Conservation (phyloP, 2,797 vertebrate species). For the Serranus cabrilla region DNA sequence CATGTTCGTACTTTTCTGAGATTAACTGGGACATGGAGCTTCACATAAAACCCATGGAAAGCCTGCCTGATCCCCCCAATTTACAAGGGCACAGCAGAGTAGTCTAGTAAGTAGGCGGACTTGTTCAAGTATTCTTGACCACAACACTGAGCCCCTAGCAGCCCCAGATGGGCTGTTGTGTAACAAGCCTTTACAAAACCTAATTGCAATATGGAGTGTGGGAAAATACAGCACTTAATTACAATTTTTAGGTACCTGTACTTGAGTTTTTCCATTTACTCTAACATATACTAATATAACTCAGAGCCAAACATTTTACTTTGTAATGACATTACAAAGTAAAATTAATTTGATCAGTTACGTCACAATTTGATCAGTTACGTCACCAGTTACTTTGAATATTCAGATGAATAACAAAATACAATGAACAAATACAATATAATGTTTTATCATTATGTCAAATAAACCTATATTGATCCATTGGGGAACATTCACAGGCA, state of each 20-base stretch:
- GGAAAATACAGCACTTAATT: too few relatives aligned
- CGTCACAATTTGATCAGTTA: neutral
- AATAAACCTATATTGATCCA: too few relatives aligned
- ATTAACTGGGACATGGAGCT: slow-evolving; percentile 5
- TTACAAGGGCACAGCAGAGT: neutral
- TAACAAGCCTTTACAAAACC: neutral
- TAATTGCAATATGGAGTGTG: neutral
- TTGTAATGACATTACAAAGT: neutral
- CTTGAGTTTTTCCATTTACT: neutral
- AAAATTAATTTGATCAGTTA: too few relatives aligned
- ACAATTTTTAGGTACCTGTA: neutral
- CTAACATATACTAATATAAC: neutral
- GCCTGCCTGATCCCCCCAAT: neutral
- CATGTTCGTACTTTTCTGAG: neutral
- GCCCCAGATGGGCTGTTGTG: neutral
- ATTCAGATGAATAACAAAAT: neutral
- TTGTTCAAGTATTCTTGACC: slow-evolving; percentile 1
- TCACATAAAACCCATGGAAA: neutral
- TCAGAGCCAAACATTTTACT: neutral
- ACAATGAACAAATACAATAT: neutral
- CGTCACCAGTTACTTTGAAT: neutral
- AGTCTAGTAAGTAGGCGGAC: neutral
- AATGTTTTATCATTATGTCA: neutral
- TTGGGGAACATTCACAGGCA: neutral
- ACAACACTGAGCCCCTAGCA: neutral